Percentiles rank a stretch among this genome's conserved stretches.
phyloP scores from a whole-genome alignment of 2,113 vertebrate genomes.

The Rhinopomastus cyanomelas region DNA sequence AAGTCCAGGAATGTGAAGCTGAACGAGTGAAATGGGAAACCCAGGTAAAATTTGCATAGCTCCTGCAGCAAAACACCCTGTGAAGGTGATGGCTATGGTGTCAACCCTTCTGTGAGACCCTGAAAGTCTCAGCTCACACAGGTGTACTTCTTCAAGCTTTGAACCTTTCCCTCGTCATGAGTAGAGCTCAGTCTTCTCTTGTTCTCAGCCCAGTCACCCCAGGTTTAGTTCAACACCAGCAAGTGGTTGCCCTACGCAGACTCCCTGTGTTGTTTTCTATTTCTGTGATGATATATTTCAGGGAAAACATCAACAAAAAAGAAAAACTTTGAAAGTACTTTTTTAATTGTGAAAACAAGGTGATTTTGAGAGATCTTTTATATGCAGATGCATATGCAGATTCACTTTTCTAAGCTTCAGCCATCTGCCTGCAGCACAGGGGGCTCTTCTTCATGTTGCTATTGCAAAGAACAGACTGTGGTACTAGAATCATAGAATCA shows the following conservation, averaged over 20 bases:
- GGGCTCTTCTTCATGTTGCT: not conserved
- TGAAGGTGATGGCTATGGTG: not conserved
- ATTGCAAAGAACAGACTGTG: not conserved
- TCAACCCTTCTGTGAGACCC: too few relatives aligned
- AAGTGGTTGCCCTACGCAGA: not conserved
- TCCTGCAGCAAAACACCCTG: not conserved
- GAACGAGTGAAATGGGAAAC: not conserved
- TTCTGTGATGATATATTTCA: not conserved
- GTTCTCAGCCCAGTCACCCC: not conserved
- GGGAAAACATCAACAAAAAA: not conserved
- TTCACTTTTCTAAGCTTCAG: not conserved
- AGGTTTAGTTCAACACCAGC: not conserved
- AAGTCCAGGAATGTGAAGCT: not conserved
- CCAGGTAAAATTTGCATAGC: not conserved
- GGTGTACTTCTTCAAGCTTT: not conserved
- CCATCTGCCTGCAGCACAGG: not conserved
- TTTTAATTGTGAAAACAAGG: not conserved
- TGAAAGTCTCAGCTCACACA: not conserved
- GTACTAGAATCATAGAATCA: too few relatives aligned
- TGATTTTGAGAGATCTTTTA: not conserved
- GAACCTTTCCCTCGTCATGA: not conserved
- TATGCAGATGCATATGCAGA: not conserved
- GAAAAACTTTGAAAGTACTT: not conserved
- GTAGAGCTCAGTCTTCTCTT: not conserved
- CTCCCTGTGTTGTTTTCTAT: not conserved